Conservation (phyloP, 2,888 invertebrate species). For the Selenia dentaria region DNA sequence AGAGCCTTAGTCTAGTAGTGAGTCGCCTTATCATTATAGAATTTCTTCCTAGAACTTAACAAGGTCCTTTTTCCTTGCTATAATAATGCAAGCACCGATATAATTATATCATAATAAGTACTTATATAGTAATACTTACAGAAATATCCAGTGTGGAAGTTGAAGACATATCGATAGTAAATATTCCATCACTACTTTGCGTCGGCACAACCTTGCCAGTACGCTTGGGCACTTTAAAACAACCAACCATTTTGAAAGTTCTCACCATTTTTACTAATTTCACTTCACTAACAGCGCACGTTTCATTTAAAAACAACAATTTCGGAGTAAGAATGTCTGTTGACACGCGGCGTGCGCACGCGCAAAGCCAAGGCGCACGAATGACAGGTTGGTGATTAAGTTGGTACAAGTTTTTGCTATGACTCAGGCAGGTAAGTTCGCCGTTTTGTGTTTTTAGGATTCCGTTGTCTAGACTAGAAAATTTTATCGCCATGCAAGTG, state of each 20-base stretch:
- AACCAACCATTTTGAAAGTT: conserved; percentile 62
- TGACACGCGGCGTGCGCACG: conserved; percentile 57
- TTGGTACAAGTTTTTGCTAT: conserved; percentile 24
- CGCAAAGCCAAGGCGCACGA: conserved; percentile 28
- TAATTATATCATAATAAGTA: too few species aligned
- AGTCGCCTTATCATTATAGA: too few species aligned
- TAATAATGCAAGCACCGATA: too few species aligned
- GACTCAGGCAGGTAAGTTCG: conserved; percentile 32
- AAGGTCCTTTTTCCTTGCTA: too few species aligned
- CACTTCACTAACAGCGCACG: conserved; percentile 28
- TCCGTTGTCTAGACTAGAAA: too few species aligned
- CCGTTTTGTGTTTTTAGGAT: not conserved
- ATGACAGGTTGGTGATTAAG: conserved; percentile 32
- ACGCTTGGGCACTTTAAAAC: conserved; percentile 66
- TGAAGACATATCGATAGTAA: conserved; percentile 69
- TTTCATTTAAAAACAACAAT: conserved; percentile 32
- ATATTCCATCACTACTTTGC: conserved; percentile 60
- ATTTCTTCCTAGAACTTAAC: too few species aligned
- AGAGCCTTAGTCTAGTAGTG: too few species aligned
- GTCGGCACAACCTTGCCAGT: conserved; percentile 69
- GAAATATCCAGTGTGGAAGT: conserved; percentile 70
- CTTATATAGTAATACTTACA: conserved; percentile 63
- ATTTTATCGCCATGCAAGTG: too few species aligned
- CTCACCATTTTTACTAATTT: conserved; percentile 59
- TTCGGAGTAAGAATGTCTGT: not conserved